These are phyloP conservation scores for Bombus superbus DNA, from an alignment of 1,140 invertebrate genomes.

Conservation along the genomic window DNA sequence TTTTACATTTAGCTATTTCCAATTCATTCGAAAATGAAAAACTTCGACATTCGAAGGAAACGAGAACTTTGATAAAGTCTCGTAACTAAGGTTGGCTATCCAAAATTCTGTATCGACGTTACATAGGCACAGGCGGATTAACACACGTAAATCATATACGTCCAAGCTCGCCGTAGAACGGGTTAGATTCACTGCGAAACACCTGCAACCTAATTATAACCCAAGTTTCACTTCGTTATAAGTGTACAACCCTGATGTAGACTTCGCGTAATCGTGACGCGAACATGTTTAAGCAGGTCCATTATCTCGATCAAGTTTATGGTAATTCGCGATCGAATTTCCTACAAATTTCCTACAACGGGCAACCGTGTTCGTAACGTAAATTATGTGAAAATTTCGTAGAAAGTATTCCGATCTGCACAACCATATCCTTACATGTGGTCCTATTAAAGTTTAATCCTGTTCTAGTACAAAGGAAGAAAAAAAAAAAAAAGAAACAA, in stretches of 20 bases:
- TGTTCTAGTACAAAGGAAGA: no score
- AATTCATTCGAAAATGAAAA: background rate
- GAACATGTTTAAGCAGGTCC: background rate
- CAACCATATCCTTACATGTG: no score
- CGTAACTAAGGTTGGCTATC: background rate
- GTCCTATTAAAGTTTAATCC: no score
- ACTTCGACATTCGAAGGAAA: background rate
- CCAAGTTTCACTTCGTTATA: background rate
- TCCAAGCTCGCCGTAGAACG: background rate
- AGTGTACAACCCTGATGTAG: background rate
- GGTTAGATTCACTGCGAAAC: background rate
- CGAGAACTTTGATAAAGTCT: background rate
- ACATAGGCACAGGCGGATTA: background rate
- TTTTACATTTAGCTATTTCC: background rate
- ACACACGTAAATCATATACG: background rate
- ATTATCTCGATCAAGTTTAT: background rate
- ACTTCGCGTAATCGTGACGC: background rate
- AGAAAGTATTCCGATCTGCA: no score
- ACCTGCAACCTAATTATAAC: background rate
- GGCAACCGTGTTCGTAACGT: background rate
- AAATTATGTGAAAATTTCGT: no score
- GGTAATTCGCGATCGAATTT: background rate
- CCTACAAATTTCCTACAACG: background rate
- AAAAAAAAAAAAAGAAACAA: no score
- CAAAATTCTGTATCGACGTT: background rate